Evolutionary conservation across 1,140 invertebrate species (phyloP), one percentile per base, ranked within the genome.

Genomic region (Zophobas morio): DNA sequence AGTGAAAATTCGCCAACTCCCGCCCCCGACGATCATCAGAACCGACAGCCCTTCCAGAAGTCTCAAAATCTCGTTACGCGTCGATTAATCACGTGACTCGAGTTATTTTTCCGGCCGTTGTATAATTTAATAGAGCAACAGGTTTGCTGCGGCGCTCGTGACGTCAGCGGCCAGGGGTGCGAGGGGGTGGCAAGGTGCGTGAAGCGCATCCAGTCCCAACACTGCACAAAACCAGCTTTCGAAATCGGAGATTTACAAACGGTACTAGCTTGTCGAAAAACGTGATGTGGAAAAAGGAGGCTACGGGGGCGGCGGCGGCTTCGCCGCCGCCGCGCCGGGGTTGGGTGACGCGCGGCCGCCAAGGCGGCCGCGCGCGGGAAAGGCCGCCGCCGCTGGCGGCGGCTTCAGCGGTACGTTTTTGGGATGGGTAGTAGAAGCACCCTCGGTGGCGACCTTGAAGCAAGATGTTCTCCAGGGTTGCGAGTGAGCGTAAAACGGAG

Each of bases 221-320:
- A 75, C 73, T 75, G 73, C 73, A 75, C 73, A 75, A 75, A 75
- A 75, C 73, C 73, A 75, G 73, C 73, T 75, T 75, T 75, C 37
- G 39, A 56, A 75, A 75, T 75, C 46, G 36, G 73, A 75, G 73
- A 75, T 75, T 75, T 75, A 75, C 73, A 75, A 75, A 75, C 73
- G 60, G 56, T 75, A 75, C 73, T 75, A 75, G 33, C 63, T 56
- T 1, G 35, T 42, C 46, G 56, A 56, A 75, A 75, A 75, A 75
- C 40, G 54, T 75, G 37, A 20, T 51, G n/a, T 6, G 32, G 36
- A 37, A 60, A 6, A 60, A 60, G 1, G 20, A 4, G 1, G 20
- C 39, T 2, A 66, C 60, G 37, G 39, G n/a, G 20, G 8, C 5
- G 37, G 39, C 49, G 4, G n/a, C 3, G 39, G 20, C n/a, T 60